Conservation (phyloP, 35 echinoderm and acorn worm genomes). For the Amphiura filiformis region DNA sequence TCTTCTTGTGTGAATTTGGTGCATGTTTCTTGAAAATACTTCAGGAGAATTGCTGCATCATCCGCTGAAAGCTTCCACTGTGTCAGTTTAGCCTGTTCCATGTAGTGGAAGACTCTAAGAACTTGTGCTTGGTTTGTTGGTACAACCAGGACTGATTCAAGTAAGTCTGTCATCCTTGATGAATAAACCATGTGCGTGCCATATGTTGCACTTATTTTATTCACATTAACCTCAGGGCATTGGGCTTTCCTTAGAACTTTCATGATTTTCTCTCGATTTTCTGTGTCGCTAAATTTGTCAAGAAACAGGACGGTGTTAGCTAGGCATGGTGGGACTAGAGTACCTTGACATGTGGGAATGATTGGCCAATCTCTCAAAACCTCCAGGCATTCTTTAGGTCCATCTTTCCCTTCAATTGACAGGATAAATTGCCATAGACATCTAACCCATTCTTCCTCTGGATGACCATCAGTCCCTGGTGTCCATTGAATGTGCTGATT, state of each 20-base stretch:
- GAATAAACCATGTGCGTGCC: not conserved
- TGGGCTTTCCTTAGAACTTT: not conserved
- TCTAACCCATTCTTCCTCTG: not conserved
- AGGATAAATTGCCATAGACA: conserved; percentile 3
- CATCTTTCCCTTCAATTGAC: not conserved
- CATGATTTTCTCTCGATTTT: too few species aligned
- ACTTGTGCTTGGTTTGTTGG: not conserved
- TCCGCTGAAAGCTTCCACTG: not conserved
- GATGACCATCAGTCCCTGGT: conserved; percentile 12
- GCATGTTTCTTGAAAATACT: conserved; percentile 19
- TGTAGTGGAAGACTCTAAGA: not conserved
- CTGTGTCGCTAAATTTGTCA: not conserved
- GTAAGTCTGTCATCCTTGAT: not conserved
- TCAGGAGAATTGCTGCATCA: not conserved
- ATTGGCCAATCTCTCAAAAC: conserved; percentile 6
- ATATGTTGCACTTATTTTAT: not conserved
- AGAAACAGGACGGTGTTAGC: conserved; percentile 10
- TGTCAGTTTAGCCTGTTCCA: not conserved
- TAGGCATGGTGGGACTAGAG: not conserved
- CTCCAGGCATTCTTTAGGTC: not conserved
- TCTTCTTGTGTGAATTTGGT: not conserved
- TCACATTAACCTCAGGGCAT: too few species aligned
- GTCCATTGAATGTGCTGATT: not conserved
- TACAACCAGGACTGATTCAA: not conserved
- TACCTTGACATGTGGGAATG: not conserved